phyloP scores from a whole-genome alignment of 2,888 invertebrate species.

The Nomada hirtipes region DNA sequence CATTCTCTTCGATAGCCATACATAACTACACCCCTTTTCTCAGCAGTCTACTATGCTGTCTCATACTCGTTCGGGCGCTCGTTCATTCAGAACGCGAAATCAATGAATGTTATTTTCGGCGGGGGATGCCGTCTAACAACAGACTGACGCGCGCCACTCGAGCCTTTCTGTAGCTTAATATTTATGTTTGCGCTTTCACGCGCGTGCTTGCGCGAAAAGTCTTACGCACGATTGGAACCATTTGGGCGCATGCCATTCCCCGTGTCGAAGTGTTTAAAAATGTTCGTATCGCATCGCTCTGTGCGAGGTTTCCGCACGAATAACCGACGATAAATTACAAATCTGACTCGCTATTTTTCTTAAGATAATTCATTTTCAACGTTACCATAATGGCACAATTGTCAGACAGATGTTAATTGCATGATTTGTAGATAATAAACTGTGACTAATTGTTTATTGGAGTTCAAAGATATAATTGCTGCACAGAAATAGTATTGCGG shows the following conservation, averaged over 20 bases:
- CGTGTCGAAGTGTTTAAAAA: background rate
- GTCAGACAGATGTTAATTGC: no score
- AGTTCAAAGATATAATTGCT: no score
- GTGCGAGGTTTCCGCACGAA: background rate
- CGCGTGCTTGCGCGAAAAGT: slow-evolving; percentile 5
- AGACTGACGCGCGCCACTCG: slow-evolving; percentile 36
- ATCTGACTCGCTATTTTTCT: no score
- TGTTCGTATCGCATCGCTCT: background rate
- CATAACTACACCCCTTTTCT: slow-evolving; percentile 53
- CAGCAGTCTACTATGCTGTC: slow-evolving; percentile 62
- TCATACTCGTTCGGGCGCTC: slow-evolving; percentile 59
- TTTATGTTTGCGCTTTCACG: background rate
- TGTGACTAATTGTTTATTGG: no score
- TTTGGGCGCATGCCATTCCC: background rate
- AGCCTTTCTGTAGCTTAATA: background rate
- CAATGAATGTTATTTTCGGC: slow-evolving; percentile 78
- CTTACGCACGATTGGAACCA: slow-evolving; percentile 2
- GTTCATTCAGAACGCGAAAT: slow-evolving; percentile 73
- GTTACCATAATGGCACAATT: no score
- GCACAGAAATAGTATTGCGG: no score
- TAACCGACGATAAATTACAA: background rate
- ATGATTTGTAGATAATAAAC: no score
- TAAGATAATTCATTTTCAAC: no score
- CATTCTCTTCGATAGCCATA: slow-evolving; percentile 65
- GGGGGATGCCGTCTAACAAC: slow-evolving; percentile 53